Evolutionary conservation across 2,888 invertebrate species (phyloP).

Genomic region (Eurois occulta): DNA sequence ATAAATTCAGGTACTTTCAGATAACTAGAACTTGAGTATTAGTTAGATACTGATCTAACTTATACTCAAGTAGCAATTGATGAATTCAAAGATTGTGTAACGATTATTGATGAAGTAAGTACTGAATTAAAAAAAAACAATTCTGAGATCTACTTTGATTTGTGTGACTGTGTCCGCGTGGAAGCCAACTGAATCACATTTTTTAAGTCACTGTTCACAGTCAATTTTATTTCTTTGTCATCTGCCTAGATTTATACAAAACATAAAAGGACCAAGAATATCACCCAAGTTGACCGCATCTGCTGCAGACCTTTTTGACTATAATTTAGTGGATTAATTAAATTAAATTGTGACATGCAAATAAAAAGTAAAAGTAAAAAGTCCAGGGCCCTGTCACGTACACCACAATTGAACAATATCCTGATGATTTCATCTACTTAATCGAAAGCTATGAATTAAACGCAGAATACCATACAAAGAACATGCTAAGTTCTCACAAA

Average conservation of each 20-base stretch:
- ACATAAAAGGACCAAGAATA: too few relatives aligned
- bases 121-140: not conserved
- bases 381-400: too few relatives aligned
- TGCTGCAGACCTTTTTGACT: not conserved
- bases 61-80: slow-evolving; percentile 6
- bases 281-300: not conserved
- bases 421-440: not conserved
- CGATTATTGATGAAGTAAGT: not conserved
- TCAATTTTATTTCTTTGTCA: too few relatives aligned
- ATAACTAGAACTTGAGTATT: too few relatives aligned
- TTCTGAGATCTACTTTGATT: not conserved
- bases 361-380: not conserved
- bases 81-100: not conserved
- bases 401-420: not conserved
- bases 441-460: not conserved
- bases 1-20: slow-evolving; percentile 28
- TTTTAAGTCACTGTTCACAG: too few relatives aligned
- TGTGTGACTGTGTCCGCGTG: too few relatives aligned
- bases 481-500: not conserved
- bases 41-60: too few relatives aligned
- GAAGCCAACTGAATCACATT: not conserved
- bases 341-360: not conserved
- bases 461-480: not conserved
- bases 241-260: not conserved
- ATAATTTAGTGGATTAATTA: too few relatives aligned